Evolutionary conservation across 2,113 vertebrate genomes (phyloP), one percentile per base, ranked within the genome.

Genomic region (Fukomys damarensis): DNA sequence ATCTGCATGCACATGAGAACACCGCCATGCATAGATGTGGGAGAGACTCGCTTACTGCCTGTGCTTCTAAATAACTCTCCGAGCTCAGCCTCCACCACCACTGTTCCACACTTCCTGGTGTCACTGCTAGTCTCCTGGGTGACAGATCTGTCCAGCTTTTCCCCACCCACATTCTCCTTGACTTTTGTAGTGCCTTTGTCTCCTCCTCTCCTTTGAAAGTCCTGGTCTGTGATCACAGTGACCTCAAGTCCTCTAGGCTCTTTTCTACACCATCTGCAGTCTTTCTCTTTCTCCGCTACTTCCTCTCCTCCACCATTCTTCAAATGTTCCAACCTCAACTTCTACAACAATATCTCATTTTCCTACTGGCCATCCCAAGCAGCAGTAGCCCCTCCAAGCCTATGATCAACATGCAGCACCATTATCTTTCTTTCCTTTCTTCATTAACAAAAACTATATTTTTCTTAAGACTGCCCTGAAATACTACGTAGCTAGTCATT

Each of bases 391-490:
- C 32, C 30, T 49, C 76, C 30, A 91, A 87, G 24, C 5, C 41
- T 65, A 54, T 38, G 43, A 9, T 49, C 16, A 28, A 9, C 46
- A 10, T 41, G 35, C 7, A 59, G 26, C 32, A 7, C 2, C 41
- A 14, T 66, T 4, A 7, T 87, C 49, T 87, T 61, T 20, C 56
- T 58, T 59, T 43, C 79, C 35, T 76, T 66, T 35, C 38, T 68
- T 90, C 41, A 16, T 20, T 56, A 86, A 91, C 24, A n/a, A 88
- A 79, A 91, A 63, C 22, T 38, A 10, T 80, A 19, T 30, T 84
- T 72, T 95, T 66, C 89, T 91, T 38, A 91, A 93, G 22, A 77
- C 49, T 91, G 30, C 68, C 49, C 46, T 80, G 87, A 77, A 94
- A 76, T 28, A 63, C 41, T 35, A 13, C 5, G 16, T 77, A 52